Percentiles rank a stretch among this genome's conserved stretches.
phyloP scores from a whole-genome alignment of 2,113 vertebrate genomes.

The Chloropsis hardwickii region DNA sequence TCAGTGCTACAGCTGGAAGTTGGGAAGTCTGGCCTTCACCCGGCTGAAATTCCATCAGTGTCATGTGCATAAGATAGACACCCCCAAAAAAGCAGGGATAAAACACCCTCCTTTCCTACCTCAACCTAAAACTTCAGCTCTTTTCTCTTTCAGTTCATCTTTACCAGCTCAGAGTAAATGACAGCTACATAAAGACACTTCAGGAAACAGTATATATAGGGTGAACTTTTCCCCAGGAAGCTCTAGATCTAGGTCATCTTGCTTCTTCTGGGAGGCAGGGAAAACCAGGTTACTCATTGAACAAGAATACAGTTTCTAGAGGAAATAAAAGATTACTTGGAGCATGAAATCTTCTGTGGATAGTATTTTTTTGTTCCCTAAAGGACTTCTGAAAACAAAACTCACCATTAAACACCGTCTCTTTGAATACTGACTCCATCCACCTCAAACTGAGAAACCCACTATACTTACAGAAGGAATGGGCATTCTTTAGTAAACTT shows the following conservation, averaged over 20 bases:
- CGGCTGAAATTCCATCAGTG: background rate
- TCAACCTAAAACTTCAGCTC: background rate
- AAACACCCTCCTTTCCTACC: background rate
- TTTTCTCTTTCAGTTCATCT: background rate
- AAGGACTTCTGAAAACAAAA: background rate
- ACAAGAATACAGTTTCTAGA: background rate
- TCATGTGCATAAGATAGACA: rapidly evolving
- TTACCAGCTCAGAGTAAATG: background rate
- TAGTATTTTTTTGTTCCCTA: background rate
- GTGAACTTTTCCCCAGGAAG: slow-evolving; percentile 22
- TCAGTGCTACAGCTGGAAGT: background rate
- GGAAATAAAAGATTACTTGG: background rate
- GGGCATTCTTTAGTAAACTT: background rate
- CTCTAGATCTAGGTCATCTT: slow-evolving; percentile 18
- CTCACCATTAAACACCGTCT: background rate
- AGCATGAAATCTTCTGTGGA: background rate
- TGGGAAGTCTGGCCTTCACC: background rate
- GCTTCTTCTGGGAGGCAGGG: background rate
- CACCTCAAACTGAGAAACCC: background rate
- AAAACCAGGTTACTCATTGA: background rate
- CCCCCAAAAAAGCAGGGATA: background rate
- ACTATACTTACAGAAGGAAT: background rate
- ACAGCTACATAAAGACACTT: slow-evolving; percentile 7
- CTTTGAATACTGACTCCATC: background rate
- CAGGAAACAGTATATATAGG: background rate